Evolutionary conservation across 2,888 invertebrate species (phyloP), one percentile per base, ranked within the genome.

Genomic region (Patella ulyssiponensis): DNA sequence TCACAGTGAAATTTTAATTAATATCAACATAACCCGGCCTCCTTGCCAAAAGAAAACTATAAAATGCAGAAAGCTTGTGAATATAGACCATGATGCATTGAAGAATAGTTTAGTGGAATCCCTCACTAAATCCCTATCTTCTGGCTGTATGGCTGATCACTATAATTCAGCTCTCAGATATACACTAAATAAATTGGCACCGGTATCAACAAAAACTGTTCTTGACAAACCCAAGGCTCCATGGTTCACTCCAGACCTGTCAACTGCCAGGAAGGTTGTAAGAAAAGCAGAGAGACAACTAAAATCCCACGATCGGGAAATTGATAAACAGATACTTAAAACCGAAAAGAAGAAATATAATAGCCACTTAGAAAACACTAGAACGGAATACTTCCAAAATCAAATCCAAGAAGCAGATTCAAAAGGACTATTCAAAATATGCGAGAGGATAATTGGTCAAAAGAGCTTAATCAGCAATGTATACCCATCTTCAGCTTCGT

Each of bases 161-260:
- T 58, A 58, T 20, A 58, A 58, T 20, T 58, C 58, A 58, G 58
- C 58, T n/a, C 58, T 58, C 20, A 58, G 20, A 58, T n/a, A 58
- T 17, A 17, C 20, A 3, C 20, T 20, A 58, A 58, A 27, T 27
- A 27, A 27, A 27, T 27, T 27, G 27, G 27, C 27, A 27, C 27
- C 27, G 27, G 27, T 27, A 27, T 27, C 27, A 27, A 27, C 27
- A 27, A 27, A 27, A 27, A 27, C 27, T 58, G 58, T 58, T n/a
- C 17, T 20, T 58, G 58, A 58, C 20, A 3, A 58, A 58, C 58
- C 58, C 58, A 58, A 58, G 58, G 58, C 58, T 15, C 9, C 58
- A n/a, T 58, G 58, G 58, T 58, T n/a, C 58, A 58, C 58, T n/a
- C 58, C 58, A n/a, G 58, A 58, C 4, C 58, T 58, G n/a, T 17